Percentiles rank a stretch among this genome's conserved stretches.
These are phyloP conservation scores for Falcaria lacertinaria DNA, from an alignment of 2,888 invertebrate genomes.

Conservation along the genomic window DNA sequence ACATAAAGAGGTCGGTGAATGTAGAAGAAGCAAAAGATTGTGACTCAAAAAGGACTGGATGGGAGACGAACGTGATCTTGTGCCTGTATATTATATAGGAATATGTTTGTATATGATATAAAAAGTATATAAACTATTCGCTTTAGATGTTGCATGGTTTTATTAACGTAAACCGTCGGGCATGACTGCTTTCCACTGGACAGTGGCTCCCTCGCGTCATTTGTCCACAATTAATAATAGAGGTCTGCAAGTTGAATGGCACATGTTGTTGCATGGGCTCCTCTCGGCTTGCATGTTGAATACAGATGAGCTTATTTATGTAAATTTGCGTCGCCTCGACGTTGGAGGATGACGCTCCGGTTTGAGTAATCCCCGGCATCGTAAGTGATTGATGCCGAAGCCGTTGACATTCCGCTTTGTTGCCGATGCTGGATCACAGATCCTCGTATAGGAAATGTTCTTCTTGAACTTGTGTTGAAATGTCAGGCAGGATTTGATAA, in stretches of 20 bases:
- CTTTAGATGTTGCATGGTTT: constrained; percentile 32
- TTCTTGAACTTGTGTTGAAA: constrained; percentile 21
- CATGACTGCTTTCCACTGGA: constrained; percentile 5
- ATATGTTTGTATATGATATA: too few species aligned
- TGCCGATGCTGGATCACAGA: constrained; percentile 31
- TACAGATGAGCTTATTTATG: constrained; percentile 77
- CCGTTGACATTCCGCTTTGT: constrained; percentile 54
- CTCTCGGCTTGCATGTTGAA: constrained; percentile 64
- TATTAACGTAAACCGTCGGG: constrained; percentile 51
- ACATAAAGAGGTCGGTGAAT: too few species aligned
- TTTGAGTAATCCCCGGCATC: constrained; percentile 61
- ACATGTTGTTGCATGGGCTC: constrained; percentile 73
- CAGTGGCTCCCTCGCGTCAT: constrained; percentile 55
- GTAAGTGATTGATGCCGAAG: constrained; percentile 68
- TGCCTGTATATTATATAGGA: too few species aligned
- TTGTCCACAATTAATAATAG: constrained; percentile 74
- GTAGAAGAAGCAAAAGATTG: too few species aligned
- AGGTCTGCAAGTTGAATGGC: constrained; percentile 72
- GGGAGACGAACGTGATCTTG: too few species aligned
- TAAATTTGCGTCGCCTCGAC: constrained; percentile 61
- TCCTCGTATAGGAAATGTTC: constrained; percentile 22
- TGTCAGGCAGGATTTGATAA: too few species aligned
- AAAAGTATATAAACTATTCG: constrained; percentile 30
- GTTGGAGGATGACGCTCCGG: constrained; percentile 55
- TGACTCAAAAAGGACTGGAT: too few species aligned